Base-by-base conservation (phyloP, 2,797 vertebrate species). In the Hydrolagus colliei region DNA sequence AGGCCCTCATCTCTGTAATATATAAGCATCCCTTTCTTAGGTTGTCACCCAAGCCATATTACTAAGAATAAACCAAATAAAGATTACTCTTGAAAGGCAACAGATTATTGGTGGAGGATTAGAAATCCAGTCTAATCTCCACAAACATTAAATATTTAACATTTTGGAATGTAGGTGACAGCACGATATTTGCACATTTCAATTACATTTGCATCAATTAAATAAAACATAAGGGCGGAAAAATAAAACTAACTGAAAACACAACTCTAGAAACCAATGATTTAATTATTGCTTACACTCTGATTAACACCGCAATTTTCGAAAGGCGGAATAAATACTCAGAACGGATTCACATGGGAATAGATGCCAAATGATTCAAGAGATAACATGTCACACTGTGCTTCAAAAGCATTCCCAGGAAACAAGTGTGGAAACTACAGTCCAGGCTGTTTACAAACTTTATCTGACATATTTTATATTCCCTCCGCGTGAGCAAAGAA, bases 121-220 rank as follows among this genome's bases (percentile, higher is more conserved):
- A 90, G 91, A 92, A 90, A 90, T 82, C 63, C 91, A 89, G 90
- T 75, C 89, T 93, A 91, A 93, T 93, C 91, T n/a, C 32, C 91
- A 91, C 86, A 88, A 86, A 88, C 91, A 92, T 94, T 93, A 93
- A 93, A 93, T 92, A 94, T 94, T 94, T 93, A 94, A 90, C 90
- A 88, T 90, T 89, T 92, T 92, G 88, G 88, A 89, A 89, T 90
- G 85, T 91, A 92, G 92, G 92, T 93, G 92, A 93, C 90, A 91
- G 89, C 89, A 90, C 90, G 89, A 92, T 88, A 89, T 90, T 89
- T 88, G 90, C 89, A 91, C 91, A 92, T 90, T 93, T 93, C 93
- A 94, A 93, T 93, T 93, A 92, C 89, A 91, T 90, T 93, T 79
- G 52, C 76, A 75, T 75, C 86, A 41, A 84, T 68, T 84, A 84